Conservation (phyloP, 2,113 vertebrate genomes). For the Heterocephalus glaber region DNA sequence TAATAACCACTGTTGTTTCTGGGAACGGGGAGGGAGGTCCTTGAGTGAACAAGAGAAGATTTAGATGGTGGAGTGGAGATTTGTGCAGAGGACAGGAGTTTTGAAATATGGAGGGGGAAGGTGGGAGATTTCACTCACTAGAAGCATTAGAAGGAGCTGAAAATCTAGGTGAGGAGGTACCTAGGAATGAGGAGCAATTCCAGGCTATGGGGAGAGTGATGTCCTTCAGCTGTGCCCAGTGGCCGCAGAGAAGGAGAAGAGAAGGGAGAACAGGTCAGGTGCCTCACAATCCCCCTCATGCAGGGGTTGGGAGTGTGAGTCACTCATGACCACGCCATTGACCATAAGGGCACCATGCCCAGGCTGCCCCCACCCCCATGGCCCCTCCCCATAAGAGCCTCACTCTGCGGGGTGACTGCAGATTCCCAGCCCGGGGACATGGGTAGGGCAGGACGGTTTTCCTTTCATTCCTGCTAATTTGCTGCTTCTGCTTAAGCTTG, state of each 20-base stretch:
- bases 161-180: background rate
- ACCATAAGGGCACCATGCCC: background rate
- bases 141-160: background rate
- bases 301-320: rapidly evolving
- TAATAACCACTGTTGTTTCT: background rate
- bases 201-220: background rate
- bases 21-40: background rate
- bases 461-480: slow-evolving; percentile 84
- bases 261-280: background rate
- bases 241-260: background rate
- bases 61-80: background rate
- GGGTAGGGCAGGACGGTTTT: slow-evolving; percentile 81
- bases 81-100: background rate
- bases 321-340: rapidly evolving
- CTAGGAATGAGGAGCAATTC: background rate
- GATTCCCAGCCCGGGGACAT: slow-evolving; percentile 56
- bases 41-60: slow-evolving; percentile 1
- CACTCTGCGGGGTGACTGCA: slow-evolving; percentile 65
- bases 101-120: background rate
- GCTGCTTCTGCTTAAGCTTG: slow-evolving; percentile 84
- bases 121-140: background rate
- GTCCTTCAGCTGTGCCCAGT: rapidly evolving
- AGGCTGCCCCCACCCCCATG: rapidly evolving
- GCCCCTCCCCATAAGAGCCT: background rate
- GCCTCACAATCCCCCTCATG: rapidly evolving